Evolutionary conservation across 2,797 vertebrate species (phyloP), one percentile per base, ranked within the genome.

Genomic region (Acanthurus tractus): DNA sequence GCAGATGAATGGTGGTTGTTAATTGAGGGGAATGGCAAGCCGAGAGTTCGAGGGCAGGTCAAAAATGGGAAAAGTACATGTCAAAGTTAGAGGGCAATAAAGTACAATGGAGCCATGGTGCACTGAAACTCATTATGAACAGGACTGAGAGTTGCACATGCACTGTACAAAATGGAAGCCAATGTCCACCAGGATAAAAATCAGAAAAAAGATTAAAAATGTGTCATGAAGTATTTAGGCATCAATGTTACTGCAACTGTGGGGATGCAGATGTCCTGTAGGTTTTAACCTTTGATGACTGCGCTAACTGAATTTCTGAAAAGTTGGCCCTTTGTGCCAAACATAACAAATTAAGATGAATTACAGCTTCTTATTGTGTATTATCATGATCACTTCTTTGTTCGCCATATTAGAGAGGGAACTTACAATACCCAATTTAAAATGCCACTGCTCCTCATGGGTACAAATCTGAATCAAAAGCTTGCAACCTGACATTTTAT

Each of bases 61-160:
- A 64, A 85, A 87, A 86, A 82, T 83, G 69, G 82, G 81, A 86
- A 87, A 86, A 91, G 79, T 68, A 91, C 44, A 92, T 78, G 83
- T 85, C 50, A 91, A 42, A 72, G 82, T 93, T 91, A 89, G 75
- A 84, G 67, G 76, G 53, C 23, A 42, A 66, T 29, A 59, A 58
- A 34, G 34, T 49, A 70, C 68, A 76, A 63, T 50, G 81, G 40
- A 85, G 78, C n/a, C 54, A 81, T 66, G 67, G 54, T 71, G 58
- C 74, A 77, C 12, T 78, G 34, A 73, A 44, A 66, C 55, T 69
- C 18, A 87, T 70, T 57, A 77, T 15, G 44, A 81, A 78, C 70
- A 87, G 17, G 52, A 63, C 57, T 66, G 25, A 76, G 25, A 66
- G 73, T 69, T 71, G 54, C 56, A 69, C 72, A 64, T 73, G 65